Base-by-base conservation (phyloP, 2,113 vertebrate species). In the Nothobranchius furzeri region DNA sequence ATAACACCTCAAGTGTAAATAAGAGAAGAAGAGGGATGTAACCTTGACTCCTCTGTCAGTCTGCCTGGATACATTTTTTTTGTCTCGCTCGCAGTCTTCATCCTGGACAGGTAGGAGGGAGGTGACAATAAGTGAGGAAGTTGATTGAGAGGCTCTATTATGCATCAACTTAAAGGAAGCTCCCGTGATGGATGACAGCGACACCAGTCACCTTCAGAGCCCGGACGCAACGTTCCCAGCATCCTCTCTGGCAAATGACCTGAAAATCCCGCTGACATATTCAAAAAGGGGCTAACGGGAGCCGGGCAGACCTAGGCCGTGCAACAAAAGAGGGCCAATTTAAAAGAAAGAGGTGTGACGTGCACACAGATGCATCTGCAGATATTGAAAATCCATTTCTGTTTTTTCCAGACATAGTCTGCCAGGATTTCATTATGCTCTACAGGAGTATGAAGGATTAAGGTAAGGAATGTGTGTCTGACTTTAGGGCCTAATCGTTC, bases 71-170 rank as follows among this genome's bases (percentile, higher is more conserved):
- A 17, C 60, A 47, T 43, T 76, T 49, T 67, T 67, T 36, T 64
- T 12, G 57, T 76, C 59, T 70, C 73, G 59, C 66, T 71, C 60
- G 1, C 76, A 81, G 82, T 82, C 86, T 91, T 52, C 90, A 83
- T 90, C 93, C 89, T 56, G 82, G 87, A 86, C 84, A 73, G 70
- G 75, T 74, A 82, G 69, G 74, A 68, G 84, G 94, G 92, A 93
- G 94, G 92, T 95, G 96, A 96, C 95, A 95, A 94, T 92, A 93
- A 94, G 94, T 81, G 87, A 91, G 94, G 93, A 95, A 95, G 94
- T 94, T 98, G 97, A 99, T 98, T 97, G 96, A 98, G 96, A 94
- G 95, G 94, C 94, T 95, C 95, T 95, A 99, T 98, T 98, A 98
- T 94, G 94, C 94, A 97, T 97, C 94, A 98, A 96, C 96, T 96